phyloP scores from a whole-genome alignment of 2,888 invertebrate genomes.

The Uropetala carovei region DNA sequence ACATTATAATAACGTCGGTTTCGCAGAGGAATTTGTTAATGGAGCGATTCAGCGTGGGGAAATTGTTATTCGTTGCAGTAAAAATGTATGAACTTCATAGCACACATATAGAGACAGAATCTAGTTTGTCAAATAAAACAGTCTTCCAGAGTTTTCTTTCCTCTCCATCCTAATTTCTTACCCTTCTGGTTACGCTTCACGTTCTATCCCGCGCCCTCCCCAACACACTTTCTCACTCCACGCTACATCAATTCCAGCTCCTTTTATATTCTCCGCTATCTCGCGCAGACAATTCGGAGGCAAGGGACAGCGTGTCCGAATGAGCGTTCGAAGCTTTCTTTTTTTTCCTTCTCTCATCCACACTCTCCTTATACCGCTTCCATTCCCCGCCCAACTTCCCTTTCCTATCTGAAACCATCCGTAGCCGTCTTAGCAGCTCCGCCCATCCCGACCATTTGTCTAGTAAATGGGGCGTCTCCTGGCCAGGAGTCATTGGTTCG shows the following conservation, averaged over 20 bases:
- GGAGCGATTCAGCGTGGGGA: too few relatives aligned
- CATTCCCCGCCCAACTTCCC: conserved; percentile 37
- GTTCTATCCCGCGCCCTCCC: not conserved
- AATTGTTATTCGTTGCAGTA: too few relatives aligned
- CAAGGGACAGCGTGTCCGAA: not conserved
- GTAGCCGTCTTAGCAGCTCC: conserved; percentile 33
- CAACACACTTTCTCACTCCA: not conserved
- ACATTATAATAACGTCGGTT: too few relatives aligned
- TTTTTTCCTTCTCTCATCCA: conserved; percentile 34
- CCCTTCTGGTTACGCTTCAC: not conserved
- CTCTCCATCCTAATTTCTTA: conserved; percentile 5
- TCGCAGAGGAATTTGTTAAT: too few relatives aligned
- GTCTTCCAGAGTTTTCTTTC: not conserved
- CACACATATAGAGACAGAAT: too few relatives aligned
- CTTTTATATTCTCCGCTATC: conserved; percentile 45
- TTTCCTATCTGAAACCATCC: conserved; percentile 33
- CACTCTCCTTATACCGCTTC: not conserved
- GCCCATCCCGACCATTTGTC: conserved; percentile 57
- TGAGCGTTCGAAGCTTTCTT: not conserved
- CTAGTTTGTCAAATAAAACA: not conserved
- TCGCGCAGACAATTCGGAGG: conserved; percentile 25
- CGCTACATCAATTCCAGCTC: not conserved
- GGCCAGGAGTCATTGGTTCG: conserved; percentile 60
- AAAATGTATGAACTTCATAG: too few relatives aligned
- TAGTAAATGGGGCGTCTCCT: conserved; percentile 57